A percentile compares a stretch with the other conserved stretches of the same genome.
phyloP scores from a whole-genome alignment of 2,888 invertebrate genomes.

The Gymnosoma rotundatum region DNA sequence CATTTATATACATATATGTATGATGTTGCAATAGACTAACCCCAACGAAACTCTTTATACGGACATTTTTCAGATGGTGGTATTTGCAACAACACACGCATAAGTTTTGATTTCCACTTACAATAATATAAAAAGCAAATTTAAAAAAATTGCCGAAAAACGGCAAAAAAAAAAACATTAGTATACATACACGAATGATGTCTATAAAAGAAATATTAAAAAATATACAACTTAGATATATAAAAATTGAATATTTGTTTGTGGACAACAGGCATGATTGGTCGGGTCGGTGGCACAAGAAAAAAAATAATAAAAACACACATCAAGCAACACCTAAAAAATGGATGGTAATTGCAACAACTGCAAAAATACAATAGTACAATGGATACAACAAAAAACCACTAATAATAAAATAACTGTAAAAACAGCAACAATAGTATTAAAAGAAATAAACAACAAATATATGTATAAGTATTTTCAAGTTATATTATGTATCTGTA shows the following conservation, averaged over 20 bases:
- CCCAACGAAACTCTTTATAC: not conserved
- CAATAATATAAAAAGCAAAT: not conserved
- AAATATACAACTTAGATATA: not conserved
- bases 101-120: conserved; percentile 33
- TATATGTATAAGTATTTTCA: conserved; percentile 40
- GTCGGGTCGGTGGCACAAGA: conserved; percentile 11
- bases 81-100: conserved; percentile 50
- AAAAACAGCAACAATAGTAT: conserved; percentile 48
- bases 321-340: conserved; percentile 56
- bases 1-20: no score
- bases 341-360: conserved; percentile 23
- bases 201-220: conserved; percentile 14
- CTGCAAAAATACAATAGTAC: conserved; percentile 17
- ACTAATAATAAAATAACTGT: conserved; percentile 37
- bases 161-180: conserved; percentile 11
- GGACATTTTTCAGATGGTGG: conserved; percentile 6
- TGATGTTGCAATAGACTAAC: not conserved
- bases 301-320: conserved; percentile 15
- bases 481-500: conserved; percentile 54
- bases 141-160: no score
- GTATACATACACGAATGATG: conserved; percentile 56
- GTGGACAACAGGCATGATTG: conserved; percentile 35
- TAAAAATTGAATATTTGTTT: not conserved
- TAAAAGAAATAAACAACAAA: conserved; percentile 36
- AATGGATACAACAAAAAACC: conserved; percentile 12